Evolutionary conservation across 2,797 vertebrate genomes (phyloP), one percentile per base, ranked within the genome.

Genomic region (Furcifer pardalis): DNA sequence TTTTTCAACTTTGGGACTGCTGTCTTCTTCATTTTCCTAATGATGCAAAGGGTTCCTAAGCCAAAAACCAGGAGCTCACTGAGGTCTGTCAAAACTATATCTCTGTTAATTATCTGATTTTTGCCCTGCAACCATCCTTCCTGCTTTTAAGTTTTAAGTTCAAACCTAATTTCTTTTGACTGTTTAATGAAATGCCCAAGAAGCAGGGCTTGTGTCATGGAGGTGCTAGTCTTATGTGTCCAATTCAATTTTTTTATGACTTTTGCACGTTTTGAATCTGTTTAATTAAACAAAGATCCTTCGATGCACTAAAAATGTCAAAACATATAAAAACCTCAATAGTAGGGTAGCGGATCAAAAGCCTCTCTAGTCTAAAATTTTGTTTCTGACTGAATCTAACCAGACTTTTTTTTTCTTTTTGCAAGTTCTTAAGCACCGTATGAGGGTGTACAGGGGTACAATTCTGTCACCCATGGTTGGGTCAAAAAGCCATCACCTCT

Each of bases 41-140:
- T 25, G 23, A 66, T n/a, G 56, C 0, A 32, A 60, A 89, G 72
- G 25, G 37, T 86, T 90, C 83, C 89, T 92, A 25, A 82, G 69
- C 44, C 27, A 82, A 80, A 81, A 94, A 84, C 35, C 76, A 89
- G 9, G 44, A 66, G 88, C 75, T 71, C 88, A 90, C 72, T 59
- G 86, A 91, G 92, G 88, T 86, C 27, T 88, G 81, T 82, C 21
- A 79, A 85, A 91, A 81, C 85, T 84, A 25, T 35, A 27, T 79
- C n/a, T 79, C 60, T 77, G 75, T 83, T 93, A 92, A 91, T 23
- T 85, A 91, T 93, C 60, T 89, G 86, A 89, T 69, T 69, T 52
- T 69, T 69, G 37, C 68, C 37, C 68, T 23, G 1, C 35, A 69
- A 69, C 17, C 12, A 44, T 32, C 15, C 42, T 30, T 63, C 59